Evolutionary conservation across 2,797 vertebrate species (phyloP), one percentile per base, ranked within the genome.

Genomic region (Emydoidea blandingii): DNA sequence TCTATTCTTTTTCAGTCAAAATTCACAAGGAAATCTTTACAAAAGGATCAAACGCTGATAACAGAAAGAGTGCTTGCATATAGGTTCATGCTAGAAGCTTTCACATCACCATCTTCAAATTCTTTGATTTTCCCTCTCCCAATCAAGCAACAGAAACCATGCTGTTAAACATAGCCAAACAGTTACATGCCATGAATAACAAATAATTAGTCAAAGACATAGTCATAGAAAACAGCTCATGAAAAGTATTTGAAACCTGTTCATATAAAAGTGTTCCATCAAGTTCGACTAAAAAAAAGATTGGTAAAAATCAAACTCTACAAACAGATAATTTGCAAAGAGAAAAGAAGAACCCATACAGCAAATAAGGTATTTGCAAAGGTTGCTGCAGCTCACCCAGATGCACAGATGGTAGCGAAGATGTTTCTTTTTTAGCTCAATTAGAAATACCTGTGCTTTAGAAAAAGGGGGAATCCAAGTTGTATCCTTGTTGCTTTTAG

Each of bases 381-480:
- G 41, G 15, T 72, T 85, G 8, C 3, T 23, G 34, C n/a, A 72
- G n/a, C 18, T 65, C 62, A 65, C 34, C 18, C 34, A 85, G 34
- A 19, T 6, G 5, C 25, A 59, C 12, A 29, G 19, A 16, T 23
- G 85, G 2, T 18, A n/a, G 54, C 72, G 47, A 56, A 78, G 56
- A 56, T 6, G 14, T 8, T 72, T 37, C 65, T 37, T 21, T 18
- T 12, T 41, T 37, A n/a, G 54, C 47, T 68, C 54, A 81, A 25
- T 1, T 1, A 3, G 6, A 23, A 53, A 8, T 27, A 62, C 25
- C n/a, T 12, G 31, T 0, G 0, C 34, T 47, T 34, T 29, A 0
- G 0, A 2, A 1, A 27, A 0, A 0, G 29, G n/a, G 57, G 65
- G 65, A 72, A 37, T 19, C n/a, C 65, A 72, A 5, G 19, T 21